phyloP scores from a whole-genome alignment of 2,797 vertebrate genomes.

The Sebastes goodei region DNA sequence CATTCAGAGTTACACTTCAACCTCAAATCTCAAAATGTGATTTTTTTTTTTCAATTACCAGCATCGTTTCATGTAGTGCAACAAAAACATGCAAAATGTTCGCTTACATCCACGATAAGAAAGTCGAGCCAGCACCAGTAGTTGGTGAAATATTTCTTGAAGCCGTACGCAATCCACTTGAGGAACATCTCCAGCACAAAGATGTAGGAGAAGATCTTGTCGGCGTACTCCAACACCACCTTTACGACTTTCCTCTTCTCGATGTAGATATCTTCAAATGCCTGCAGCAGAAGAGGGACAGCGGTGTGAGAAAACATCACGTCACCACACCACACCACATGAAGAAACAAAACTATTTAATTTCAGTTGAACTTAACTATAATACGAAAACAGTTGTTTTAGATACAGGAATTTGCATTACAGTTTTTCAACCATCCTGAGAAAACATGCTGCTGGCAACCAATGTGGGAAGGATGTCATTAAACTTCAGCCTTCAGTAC shows the following conservation, averaged over 20 bases:
- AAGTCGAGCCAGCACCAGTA: slow-evolving; percentile 99
- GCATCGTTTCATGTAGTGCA: background rate
- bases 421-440: background rate
- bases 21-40: background rate
- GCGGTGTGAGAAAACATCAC: background rate
- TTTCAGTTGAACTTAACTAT: background rate
- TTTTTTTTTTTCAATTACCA: background rate
- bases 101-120: slow-evolving; percentile 98
- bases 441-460: background rate
- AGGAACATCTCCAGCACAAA: slow-evolving; percentile 97
- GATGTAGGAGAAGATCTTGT: slow-evolving; percentile 95
- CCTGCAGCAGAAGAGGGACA: slow-evolving; percentile 76
- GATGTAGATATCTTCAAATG: slow-evolving; percentile 98
- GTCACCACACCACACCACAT: background rate
- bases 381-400: background rate
- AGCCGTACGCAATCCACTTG: slow-evolving; percentile 97
- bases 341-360: background rate
- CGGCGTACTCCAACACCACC: slow-evolving; percentile 89
- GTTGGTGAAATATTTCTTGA: slow-evolving; percentile 97
- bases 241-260: slow-evolving; percentile 93
- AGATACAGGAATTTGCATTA: background rate
- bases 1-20: background rate
- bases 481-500: background rate
- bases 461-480: background rate
- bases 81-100: background rate